Conservation (phyloP, 2,113 vertebrate genomes). For the Pandion haliaetus region DNA sequence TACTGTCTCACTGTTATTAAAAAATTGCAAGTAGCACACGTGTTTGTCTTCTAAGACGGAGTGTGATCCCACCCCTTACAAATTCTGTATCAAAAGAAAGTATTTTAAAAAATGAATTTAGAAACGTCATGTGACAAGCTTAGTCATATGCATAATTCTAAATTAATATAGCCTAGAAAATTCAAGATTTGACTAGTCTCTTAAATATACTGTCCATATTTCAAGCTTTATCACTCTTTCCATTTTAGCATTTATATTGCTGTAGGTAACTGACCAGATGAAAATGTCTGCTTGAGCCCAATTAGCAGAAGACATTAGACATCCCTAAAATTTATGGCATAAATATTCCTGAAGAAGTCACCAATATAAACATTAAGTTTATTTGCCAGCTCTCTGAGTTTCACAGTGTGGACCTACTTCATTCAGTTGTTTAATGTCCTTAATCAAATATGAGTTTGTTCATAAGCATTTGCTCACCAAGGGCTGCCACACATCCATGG, state of each 20-base stretch:
- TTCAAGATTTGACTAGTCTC: background rate
- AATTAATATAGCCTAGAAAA: background rate
- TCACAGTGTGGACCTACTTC: background rate
- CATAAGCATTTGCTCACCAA: background rate
- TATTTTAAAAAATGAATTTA: background rate
- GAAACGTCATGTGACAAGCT: background rate
- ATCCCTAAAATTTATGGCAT: background rate
- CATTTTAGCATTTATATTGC: background rate
- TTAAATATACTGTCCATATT: background rate
- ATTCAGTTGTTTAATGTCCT: background rate
- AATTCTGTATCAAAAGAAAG: background rate
- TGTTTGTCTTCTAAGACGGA: background rate
- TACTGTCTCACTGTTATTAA: background rate
- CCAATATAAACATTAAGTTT: background rate
- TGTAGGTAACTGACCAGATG: background rate
- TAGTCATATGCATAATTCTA: background rate
- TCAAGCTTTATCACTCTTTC: background rate
- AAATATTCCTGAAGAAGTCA: background rate
- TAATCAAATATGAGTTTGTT: background rate
- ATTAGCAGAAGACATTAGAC: conserved; percentile 17
- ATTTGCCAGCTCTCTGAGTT: background rate
- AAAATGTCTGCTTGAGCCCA: background rate
- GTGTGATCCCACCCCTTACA: background rate
- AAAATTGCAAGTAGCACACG: background rate
- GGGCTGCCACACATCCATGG: background rate